Conservation (phyloP, 2,888 invertebrate genomes). For the Rhingia campestris region DNA sequence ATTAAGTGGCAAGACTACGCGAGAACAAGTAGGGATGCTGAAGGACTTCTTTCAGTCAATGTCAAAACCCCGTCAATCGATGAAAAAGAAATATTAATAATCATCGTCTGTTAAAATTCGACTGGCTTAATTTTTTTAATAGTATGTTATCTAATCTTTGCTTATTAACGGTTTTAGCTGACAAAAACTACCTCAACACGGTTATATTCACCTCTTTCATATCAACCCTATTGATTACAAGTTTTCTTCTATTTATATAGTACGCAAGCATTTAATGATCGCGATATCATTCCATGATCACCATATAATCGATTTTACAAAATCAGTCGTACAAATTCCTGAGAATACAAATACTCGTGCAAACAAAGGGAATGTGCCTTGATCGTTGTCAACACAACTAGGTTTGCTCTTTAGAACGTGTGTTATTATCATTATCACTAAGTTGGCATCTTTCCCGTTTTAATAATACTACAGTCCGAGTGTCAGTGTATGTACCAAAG, state of each 20-base stretch:
- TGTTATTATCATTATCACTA: slow-evolving; percentile 18
- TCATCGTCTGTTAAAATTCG: no score
- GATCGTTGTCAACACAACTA: background rate
- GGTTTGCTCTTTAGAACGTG: slow-evolving; percentile 3
- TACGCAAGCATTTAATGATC: background rate
- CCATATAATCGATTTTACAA: background rate
- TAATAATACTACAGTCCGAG: background rate
- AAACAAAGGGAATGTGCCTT: background rate
- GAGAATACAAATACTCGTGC: background rate
- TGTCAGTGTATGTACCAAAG: background rate
- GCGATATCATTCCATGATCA: background rate
- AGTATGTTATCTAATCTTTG: background rate
- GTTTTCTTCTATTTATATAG: background rate
- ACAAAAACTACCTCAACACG: background rate
- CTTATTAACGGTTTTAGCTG: background rate
- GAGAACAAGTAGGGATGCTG: no score
- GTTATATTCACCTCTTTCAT: background rate
- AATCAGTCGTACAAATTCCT: background rate
- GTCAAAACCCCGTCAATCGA: no score
- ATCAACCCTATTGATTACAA: background rate
- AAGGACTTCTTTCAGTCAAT: no score
- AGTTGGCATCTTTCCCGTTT: slow-evolving; percentile 22
- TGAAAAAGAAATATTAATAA: no score
- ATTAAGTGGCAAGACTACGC: no score
- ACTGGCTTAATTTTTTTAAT: no score